Evolutionary conservation across 2,113 vertebrate species (phyloP), one percentile per base, ranked within the genome.

Genomic region (Chaetorhynchus papuensis): DNA sequence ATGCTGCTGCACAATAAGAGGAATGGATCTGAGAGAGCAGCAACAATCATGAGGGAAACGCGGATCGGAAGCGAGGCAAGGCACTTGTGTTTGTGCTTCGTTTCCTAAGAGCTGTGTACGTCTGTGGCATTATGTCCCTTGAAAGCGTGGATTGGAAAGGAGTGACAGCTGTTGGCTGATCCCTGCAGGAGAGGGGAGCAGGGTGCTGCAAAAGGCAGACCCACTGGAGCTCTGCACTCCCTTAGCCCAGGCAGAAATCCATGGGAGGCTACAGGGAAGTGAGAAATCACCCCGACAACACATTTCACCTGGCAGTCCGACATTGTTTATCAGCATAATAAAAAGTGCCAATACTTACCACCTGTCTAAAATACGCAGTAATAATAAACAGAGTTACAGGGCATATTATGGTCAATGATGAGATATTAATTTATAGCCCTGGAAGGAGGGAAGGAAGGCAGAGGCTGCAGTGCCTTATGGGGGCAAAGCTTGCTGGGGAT

Each of bases 311-410:
- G 77, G 92, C 90, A 96, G 85, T 50, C 87, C n/a, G 3, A 89
- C 78, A 70, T 93, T 98, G 95, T 97, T 98, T 97, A 98, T 97
- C 97, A 97, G 95, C 81, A 84, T 97, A 95, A 98, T 98, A 98
- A 98, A 98, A 98, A 91, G 96, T 97, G 97, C 87, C 98, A 96
- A 97, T 98, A 98, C 92, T 94, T 83, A 93, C 82, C 96, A 95
- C 88, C 92, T 78, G 91, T 96, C 95, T 98, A 97, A 98, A 97
- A 97, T 96, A 98, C 77, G 94, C 96, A 96, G 95, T 96, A 95
- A 97, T 98, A 98, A 97, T 95, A 98, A 96, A 96, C 61, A 94
- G 68, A 75, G 94, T 96, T 96, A 92, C 65, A 92, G 93, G 93
- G 89, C 90, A 95, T 94, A 91, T 96, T 96, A 94, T 93, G 90